A percentile compares a stretch with the other conserved stretches of the same genome.
These are phyloP conservation scores for Schizaphis graminum DNA, from an alignment of 2,888 invertebrate species.

Conservation along the genomic window DNA sequence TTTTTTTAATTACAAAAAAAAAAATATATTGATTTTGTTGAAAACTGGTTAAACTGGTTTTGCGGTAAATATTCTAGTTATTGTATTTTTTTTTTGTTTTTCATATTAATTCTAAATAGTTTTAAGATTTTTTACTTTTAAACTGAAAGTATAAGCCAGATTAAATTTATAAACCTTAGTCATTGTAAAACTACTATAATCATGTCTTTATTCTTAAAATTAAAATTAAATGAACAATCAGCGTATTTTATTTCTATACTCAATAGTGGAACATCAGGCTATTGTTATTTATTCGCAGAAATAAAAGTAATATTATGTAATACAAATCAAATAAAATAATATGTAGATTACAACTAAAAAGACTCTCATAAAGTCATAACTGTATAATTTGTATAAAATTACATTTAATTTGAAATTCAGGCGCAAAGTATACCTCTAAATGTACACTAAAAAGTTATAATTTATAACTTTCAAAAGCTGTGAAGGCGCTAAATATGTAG, in stretches of 20 bases:
- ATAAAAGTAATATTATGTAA: neutral
- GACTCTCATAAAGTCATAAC: too few relatives aligned
- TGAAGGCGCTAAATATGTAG: neutral
- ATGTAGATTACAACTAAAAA: neutral
- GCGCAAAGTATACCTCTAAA: constrained; percentile 26
- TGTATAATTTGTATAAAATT: neutral
- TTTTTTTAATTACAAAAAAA: too few relatives aligned
- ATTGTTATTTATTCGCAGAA: neutral
- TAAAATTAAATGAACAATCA: neutral
- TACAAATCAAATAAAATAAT: neutral
- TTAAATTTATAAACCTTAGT: too few relatives aligned
- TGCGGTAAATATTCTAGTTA: too few relatives aligned
- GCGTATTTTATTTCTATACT: neutral
- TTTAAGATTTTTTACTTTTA: too few relatives aligned
- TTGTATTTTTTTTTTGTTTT: too few relatives aligned
- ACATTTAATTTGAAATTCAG: neutral
- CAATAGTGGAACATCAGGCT: neutral
- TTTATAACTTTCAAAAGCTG: neutral
- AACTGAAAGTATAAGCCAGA: too few relatives aligned
- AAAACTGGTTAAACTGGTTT: too few relatives aligned
- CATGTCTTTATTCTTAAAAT: neutral
- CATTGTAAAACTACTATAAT: too few relatives aligned
- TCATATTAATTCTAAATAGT: too few relatives aligned
- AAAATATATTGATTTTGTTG: too few relatives aligned
- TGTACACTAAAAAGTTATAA: neutral